Evolutionary conservation across 1,140 invertebrate species (phyloP).

Genomic region (Anagrus nilaparvatae): DNA sequence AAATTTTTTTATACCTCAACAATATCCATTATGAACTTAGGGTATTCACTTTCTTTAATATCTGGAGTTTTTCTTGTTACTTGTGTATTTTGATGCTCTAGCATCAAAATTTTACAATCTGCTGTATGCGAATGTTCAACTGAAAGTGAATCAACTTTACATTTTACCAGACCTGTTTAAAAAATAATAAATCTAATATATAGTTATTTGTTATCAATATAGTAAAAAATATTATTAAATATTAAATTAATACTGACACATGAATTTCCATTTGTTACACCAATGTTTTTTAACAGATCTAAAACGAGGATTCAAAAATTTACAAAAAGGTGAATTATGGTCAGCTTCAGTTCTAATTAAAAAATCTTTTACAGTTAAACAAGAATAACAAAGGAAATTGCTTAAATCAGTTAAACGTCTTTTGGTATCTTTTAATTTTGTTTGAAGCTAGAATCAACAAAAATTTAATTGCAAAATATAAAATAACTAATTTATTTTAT

Average conservation of each 20-base stretch:
- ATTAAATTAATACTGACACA: conserved; percentile 7
- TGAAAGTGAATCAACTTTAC: not conserved
- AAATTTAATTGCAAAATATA: not conserved
- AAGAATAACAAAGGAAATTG: conserved; percentile 1
- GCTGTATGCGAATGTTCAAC: conserved; percentile 9
- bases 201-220: not conserved
- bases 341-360: conserved; percentile 9
- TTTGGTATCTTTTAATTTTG: conserved; percentile 7
- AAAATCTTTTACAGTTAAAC: not conserved
- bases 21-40: conserved; percentile 3
- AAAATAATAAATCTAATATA: conserved; percentile 1
- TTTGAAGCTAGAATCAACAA: conserved; percentile 11
- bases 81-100: conserved; percentile 2
- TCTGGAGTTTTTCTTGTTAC: not conserved
- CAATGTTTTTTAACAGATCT: conserved; percentile 6
- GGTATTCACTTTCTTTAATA: conserved; percentile 4
- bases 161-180: conserved; percentile 6
- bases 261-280: conserved; percentile 14
- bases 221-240: not conserved
- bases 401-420: conserved; percentile 6
- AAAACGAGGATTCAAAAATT: conserved; percentile 11
- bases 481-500: not conserved
- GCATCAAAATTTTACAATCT: conserved; percentile 3
- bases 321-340: conserved; percentile 13
- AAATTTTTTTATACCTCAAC: conserved; percentile 8